Conservation (phyloP, 1,140 invertebrate genomes). For the Achroia grisella region DNA sequence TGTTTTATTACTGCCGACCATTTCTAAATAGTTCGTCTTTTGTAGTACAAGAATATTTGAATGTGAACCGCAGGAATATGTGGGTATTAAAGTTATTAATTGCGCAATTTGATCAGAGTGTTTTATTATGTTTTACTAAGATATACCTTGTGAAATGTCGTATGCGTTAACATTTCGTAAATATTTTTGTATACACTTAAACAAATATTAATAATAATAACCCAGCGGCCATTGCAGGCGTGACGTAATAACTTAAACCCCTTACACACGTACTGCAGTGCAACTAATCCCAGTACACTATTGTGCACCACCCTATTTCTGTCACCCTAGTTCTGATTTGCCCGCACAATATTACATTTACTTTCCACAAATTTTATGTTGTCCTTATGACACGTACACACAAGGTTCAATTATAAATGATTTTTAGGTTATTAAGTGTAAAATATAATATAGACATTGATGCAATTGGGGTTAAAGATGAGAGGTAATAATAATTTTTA, state of each 20-base stretch:
- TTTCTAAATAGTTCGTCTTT: no score
- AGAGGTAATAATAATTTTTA: conserved; percentile 9
- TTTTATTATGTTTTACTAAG: no score
- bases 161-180: conserved; percentile 4
- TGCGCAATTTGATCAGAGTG: no score
- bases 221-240: conserved; percentile 39
- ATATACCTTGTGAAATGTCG: no score
- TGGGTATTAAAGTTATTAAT: no score
- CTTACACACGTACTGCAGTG: conserved; percentile 28
- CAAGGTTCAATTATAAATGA: conserved; percentile 14
- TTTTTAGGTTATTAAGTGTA: conserved; percentile 2
- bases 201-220: conserved; percentile 45
- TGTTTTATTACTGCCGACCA: no score
- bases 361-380: not conserved
- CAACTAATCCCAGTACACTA: conserved; percentile 40
- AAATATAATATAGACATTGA: conserved; percentile 8
- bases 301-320: conserved; percentile 44
- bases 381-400: not conserved
- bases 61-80: no score
- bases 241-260: conserved; percentile 60
- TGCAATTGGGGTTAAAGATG: conserved; percentile 30
- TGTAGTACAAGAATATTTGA: no score
- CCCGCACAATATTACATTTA: conserved; percentile 2
- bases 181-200: conserved; percentile 1
- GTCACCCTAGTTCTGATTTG: conserved; percentile 29